phyloP scores from a whole-genome alignment of 1,140 invertebrate species.

The Scaptomyza pallida region DNA sequence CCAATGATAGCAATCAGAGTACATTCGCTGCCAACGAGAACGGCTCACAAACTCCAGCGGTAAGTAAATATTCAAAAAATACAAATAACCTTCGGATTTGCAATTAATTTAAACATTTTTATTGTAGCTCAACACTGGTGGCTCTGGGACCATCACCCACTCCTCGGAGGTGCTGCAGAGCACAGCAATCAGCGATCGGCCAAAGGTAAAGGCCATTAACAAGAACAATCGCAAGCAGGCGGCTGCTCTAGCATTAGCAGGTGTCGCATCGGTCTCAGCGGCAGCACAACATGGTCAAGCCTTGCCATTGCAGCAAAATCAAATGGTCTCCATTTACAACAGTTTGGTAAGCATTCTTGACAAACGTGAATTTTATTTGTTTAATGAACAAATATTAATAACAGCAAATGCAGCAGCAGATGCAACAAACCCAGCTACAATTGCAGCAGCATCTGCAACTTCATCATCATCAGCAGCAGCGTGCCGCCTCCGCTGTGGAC shows the following conservation, averaged over 20 bases:
- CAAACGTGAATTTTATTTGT: neutral
- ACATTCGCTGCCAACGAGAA: constrained; percentile 36
- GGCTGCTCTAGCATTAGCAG: constrained; percentile 43
- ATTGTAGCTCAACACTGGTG: constrained; percentile 51
- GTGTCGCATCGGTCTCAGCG: constrained; percentile 48
- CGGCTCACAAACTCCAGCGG: constrained; percentile 47
- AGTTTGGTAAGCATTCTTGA: constrained; percentile 63
- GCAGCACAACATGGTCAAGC: constrained; percentile 52
- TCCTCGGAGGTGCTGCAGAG: constrained; percentile 85
- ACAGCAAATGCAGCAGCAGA: constrained; percentile 75
- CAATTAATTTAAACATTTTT: neutral
- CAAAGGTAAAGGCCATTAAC: constrained; percentile 91
- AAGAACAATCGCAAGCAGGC: constrained; percentile 90
- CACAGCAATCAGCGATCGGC: constrained; percentile 91
- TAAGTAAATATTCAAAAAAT: constrained; percentile 18
- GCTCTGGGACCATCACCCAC: constrained; percentile 77
- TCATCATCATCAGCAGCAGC: constrained; percentile 58
- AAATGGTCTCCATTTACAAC: constrained; percentile 83
- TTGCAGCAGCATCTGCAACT: constrained; percentile 62
- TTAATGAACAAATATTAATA: too few species aligned
- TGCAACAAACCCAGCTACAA: constrained; percentile 62
- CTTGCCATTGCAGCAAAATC: constrained; percentile 70
- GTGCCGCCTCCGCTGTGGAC: constrained; percentile 49
- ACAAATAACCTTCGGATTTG: too few species aligned
- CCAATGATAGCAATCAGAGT: constrained; percentile 38